Evolutionary conservation across 2,797 vertebrate species (phyloP), one percentile per base, ranked within the genome.

Genomic region (Coendou prehensilis): DNA sequence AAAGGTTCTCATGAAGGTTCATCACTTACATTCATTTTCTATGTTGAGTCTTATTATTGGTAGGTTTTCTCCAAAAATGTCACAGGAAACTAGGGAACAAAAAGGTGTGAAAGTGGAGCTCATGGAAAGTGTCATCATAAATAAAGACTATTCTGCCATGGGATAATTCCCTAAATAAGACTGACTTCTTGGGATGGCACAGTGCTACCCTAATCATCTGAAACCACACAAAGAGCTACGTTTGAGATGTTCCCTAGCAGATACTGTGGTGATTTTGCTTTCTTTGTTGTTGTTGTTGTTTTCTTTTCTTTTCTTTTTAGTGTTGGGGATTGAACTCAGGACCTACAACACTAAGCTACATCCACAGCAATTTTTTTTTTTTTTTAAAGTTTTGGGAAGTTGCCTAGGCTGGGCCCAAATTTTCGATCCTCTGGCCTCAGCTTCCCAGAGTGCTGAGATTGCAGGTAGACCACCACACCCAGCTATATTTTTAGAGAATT

Each of bases 21-120:
- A 14, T 15, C 13, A 23, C 81, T 59, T 67, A 69, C 9, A 47
- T 52, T 57, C 14, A 37, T 90, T 88, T 92, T 63, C 26, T 89
- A 0, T 23, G 15, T 45, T 75, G 71, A 91, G 76, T 37, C 76
- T 87, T 54, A 64, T 50, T 89, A 28, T 50, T 71, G 83, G 54
- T 91, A 91, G 41, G 33, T 79, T 92, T 83, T 80, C 80, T 89
- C 17, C 57, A 59, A 90, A 93, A 95, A 93, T 67, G 56, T 93
- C 82, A 87, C 41, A n/a, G 63, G 57, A 86, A 91, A 73, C 80
- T 75, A 87, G 73, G 59, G 89, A 90, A 69, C 87, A 93, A n/a
- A 23, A 52, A 71, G 37, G 20, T 73, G 33, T 76, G 10, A 89
- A 87, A 97, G 41, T 33, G 18, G 7, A 18, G 63, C 78, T 78